phyloP scores from a whole-genome alignment of 2,113 vertebrate species.

The Agapornis roseicollis region DNA sequence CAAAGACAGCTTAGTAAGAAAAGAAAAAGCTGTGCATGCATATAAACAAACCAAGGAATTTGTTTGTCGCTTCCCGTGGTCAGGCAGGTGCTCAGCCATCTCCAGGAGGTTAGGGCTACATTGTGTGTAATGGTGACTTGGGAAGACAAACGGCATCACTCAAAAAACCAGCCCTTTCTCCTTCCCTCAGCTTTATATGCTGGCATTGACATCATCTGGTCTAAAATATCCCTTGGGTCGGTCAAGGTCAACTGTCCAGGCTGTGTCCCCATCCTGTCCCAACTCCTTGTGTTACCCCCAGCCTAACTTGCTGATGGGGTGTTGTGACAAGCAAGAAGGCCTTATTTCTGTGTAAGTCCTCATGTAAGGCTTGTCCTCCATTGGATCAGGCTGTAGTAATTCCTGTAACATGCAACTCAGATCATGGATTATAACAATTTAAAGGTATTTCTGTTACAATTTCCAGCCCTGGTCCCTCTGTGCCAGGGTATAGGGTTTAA shows the following conservation, averaged over 20 bases:
- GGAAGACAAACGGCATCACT: neutral
- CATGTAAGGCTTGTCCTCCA: neutral
- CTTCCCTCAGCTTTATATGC: neutral
- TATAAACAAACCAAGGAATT: neutral
- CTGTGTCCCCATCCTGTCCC: neutral
- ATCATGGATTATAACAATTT: neutral
- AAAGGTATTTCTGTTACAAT: neutral
- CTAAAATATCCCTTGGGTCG: neutral
- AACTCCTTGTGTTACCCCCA: neutral
- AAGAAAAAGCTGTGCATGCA: neutral
- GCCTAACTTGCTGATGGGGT: neutral
- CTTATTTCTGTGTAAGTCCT: neutral
- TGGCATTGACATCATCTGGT: neutral
- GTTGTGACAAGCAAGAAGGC: neutral
- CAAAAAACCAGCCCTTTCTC: neutral
- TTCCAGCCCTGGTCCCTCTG: neutral
- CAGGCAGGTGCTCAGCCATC: neutral
- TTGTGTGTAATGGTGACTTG: neutral
- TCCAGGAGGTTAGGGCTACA: neutral
- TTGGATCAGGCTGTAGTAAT: neutral
- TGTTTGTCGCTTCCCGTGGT: neutral
- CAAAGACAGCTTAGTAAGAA: neutral
- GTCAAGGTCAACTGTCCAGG: neutral
- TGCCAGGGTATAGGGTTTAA: neutral
- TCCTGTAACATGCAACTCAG: neutral